A percentile compares a stretch with the other conserved stretches of the same genome.
Evolutionary conservation across 1,140 invertebrate genomes (phyloP).

Genomic region (Macrocentrus cingulum): DNA sequence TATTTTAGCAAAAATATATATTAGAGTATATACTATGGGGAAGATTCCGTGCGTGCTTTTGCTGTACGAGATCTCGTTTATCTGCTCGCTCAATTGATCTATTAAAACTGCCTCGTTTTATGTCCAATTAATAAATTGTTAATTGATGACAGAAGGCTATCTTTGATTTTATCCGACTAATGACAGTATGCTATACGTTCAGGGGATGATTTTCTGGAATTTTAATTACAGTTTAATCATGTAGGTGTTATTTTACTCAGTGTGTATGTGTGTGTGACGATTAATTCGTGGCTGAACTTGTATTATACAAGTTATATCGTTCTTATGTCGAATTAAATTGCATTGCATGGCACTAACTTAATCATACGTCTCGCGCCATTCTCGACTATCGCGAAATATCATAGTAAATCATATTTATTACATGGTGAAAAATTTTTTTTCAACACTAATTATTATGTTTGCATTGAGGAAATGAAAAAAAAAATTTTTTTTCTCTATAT

Average conservation of each 20-base stretch:
- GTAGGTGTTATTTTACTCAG: constrained; percentile 9
- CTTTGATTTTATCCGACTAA: no score
- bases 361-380: neutral
- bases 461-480: constrained; percentile 27
- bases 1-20: neutral
- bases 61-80: constrained; percentile 6
- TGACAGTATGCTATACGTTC: neutral
- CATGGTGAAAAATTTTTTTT: no score
- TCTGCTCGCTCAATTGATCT: constrained; percentile 9
- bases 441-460: no score
- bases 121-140: constrained; percentile 1
- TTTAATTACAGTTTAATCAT: neutral
- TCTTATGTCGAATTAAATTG: constrained; percentile 28
- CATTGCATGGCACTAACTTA: neutral
- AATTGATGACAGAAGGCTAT: no score
- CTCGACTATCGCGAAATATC: no score
- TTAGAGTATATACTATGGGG: neutral
- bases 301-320: constrained; percentile 35
- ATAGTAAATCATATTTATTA: neutral
- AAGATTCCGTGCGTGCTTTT: neutral
- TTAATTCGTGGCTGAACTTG: constrained; percentile 32
- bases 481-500: no score
- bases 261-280: constrained; percentile 35
- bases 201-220: neutral
- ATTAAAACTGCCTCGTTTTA: constrained; percentile 14